Percentiles rank a stretch among this genome's conserved stretches.
These are phyloP conservation scores for Gnatocerus cornutus DNA, from an alignment of 2,888 invertebrate species.

Conservation along the genomic window DNA sequence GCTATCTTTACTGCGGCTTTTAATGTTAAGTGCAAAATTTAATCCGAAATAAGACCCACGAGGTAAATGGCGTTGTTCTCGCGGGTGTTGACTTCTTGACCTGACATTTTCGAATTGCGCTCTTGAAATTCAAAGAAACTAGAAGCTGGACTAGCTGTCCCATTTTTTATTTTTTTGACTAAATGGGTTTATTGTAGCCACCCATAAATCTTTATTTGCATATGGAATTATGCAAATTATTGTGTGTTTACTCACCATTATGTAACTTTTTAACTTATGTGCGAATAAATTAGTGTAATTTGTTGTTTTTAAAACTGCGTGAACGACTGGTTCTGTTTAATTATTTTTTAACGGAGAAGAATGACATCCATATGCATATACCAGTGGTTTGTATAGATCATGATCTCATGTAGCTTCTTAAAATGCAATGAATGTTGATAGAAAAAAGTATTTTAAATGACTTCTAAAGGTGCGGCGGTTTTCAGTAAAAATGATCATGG, in stretches of 20 bases:
- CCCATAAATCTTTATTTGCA: too few species aligned
- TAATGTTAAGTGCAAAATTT: slow-evolving; percentile 13
- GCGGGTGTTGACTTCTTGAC: too few species aligned
- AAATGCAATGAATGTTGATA: neutral
- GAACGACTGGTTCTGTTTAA: neutral
- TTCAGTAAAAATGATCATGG: slow-evolving; percentile 27
- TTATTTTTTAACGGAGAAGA: too few species aligned
- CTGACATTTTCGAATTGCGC: too few species aligned
- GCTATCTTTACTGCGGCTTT: slow-evolving; percentile 6
- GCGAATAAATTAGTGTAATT: neutral
- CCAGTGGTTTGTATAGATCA: neutral
- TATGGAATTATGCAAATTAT: too few species aligned
- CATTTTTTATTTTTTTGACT: too few species aligned
- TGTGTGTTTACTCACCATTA: neutral
- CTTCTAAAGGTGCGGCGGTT: neutral
- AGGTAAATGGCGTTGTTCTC: too few species aligned
- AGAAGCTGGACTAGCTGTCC: too few species aligned
- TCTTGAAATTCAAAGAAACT: too few species aligned
- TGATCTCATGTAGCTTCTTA: slow-evolving; percentile 14
- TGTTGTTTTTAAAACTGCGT: too few species aligned
- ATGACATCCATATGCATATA: neutral
- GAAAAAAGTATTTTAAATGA: slow-evolving; percentile 7
- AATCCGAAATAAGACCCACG: slow-evolving; percentile 1
- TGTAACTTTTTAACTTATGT: neutral
- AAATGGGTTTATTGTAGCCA: too few species aligned